phyloP scores from a whole-genome alignment of 2,797 vertebrate species.

The Gallinago solitaria region DNA sequence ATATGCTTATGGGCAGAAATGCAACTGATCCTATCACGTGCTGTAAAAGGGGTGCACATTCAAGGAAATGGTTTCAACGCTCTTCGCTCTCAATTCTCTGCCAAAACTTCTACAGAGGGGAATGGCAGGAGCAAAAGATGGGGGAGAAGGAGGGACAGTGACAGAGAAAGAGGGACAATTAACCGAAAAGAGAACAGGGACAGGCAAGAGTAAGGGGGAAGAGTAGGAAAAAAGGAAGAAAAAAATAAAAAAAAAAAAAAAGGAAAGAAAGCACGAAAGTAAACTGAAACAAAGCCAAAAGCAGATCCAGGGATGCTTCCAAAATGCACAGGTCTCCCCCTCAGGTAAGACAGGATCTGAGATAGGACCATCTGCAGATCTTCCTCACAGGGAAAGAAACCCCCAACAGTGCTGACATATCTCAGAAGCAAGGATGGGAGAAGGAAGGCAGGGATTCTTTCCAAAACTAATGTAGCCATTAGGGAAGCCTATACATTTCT shows the following conservation, averaged over 20 bases:
- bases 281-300: not conserved
- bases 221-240: not conserved
- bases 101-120: not conserved
- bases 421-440: not conserved
- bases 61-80: not conserved
- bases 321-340: not conserved
- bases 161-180: not conserved
- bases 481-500: not conserved
- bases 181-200: not conserved
- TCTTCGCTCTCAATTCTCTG: not conserved
- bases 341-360: not conserved
- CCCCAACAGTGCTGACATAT: not conserved
- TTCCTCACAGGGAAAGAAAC: not conserved
- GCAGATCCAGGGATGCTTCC: not conserved
- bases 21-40: not conserved
- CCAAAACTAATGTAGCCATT: not conserved
- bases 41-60: not conserved
- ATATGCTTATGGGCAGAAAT: slow-evolving; percentile 18
- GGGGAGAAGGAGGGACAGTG: not conserved
- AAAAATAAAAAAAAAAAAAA: not conserved
- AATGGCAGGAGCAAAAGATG: not conserved
- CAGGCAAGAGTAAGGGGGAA: not conserved
- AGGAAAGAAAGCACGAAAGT: not conserved
- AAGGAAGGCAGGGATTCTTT: not conserved
- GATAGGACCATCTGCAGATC: not conserved